Evolutionary conservation across 2,797 vertebrate species (phyloP), one percentile per base, ranked within the genome.

Genomic region (Pelodytes ibericus): DNA sequence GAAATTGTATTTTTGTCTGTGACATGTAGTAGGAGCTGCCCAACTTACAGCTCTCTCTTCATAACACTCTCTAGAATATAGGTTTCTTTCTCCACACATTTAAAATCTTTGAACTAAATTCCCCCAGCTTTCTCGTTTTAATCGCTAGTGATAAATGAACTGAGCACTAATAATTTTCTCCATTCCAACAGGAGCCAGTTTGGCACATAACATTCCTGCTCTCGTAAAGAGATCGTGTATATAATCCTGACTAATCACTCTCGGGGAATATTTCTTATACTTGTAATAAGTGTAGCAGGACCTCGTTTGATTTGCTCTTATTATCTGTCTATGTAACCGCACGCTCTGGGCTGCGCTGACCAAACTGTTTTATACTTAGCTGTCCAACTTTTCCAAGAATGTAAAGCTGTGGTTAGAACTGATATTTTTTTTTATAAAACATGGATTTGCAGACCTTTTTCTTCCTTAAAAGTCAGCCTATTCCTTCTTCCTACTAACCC

Each of bases 211-310:
- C 49, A 53, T 84, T n/a, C 74, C 49, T 83, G 71, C 58, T 5
- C 74, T 81, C 71, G 83, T 82, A 87, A 89, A 85, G 57, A 30
- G 72, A 73, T 36, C 66, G 71, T 85, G 77, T 85, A 75, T 22
- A 75, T 85, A 88, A 88, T 87, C 73, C 77, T 88, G 81, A 84
- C 62, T 83, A 84, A 87, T 88, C 84, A 84, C 29, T 84, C 78
- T 76, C 80, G 81, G 74, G 80, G 71, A 89, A 86, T 87, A 74
- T 72, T 85, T 88, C 82, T 85, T 65, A 82, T 73, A 79, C 79
- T 86, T 84, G 81, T 70, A 72, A 68, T 78, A 30, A 71, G 56
- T 70, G 22, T 58, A 71, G 71, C 72, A 82, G 72, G 86, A 84
- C 70, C 82, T 80, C 73, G 80, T 77, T 36, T 59, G 27, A 80